Evolutionary conservation across 2,113 vertebrate genomes (phyloP).

Genomic region (Philantomba maxwellii): DNA sequence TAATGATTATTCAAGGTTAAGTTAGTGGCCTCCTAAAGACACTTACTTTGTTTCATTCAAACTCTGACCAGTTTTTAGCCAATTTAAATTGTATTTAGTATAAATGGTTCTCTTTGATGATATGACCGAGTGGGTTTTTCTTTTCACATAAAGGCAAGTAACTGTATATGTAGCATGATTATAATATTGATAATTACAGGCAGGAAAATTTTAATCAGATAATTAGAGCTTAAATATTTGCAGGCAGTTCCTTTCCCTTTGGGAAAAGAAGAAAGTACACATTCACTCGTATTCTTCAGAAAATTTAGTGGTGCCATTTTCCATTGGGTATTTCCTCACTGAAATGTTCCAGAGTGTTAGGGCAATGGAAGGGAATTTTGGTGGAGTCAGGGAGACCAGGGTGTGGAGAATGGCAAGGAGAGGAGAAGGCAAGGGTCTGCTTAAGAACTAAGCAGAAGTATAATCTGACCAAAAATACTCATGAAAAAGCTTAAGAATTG

Average conservation of each 20-base stretch:
- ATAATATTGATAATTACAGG: slow-evolving; percentile 59
- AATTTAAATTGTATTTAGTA: slow-evolving; percentile 55
- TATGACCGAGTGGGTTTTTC: slow-evolving; percentile 65
- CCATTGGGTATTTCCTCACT: slow-evolving; percentile 25
- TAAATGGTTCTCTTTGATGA: slow-evolving; percentile 59
- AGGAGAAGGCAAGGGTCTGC: neutral
- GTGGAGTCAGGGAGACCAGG: neutral
- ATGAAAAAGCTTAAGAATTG: neutral
- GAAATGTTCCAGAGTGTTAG: neutral
- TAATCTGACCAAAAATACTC: neutral
- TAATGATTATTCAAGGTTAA: slow-evolving; percentile 66
- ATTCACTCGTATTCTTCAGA: slow-evolving; percentile 34
- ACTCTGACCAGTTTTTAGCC: slow-evolving; percentile 65
- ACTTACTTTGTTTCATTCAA: slow-evolving; percentile 58
- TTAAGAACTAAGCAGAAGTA: neutral
- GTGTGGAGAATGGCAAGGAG: neutral
- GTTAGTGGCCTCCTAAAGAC: slow-evolving; percentile 67
- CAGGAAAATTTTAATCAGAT: slow-evolving; percentile 54
- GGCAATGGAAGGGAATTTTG: neutral
- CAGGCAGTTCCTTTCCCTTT: slow-evolving; percentile 47
- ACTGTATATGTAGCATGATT: slow-evolving; percentile 65
- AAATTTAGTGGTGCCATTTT: slow-evolving; percentile 37
- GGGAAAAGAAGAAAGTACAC: slow-evolving; percentile 32
- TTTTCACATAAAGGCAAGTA: slow-evolving; percentile 58
- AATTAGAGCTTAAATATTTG: slow-evolving; percentile 63